Base-by-base conservation (phyloP, 2,797 vertebrate species). In the Hybognathus amarus region DNA sequence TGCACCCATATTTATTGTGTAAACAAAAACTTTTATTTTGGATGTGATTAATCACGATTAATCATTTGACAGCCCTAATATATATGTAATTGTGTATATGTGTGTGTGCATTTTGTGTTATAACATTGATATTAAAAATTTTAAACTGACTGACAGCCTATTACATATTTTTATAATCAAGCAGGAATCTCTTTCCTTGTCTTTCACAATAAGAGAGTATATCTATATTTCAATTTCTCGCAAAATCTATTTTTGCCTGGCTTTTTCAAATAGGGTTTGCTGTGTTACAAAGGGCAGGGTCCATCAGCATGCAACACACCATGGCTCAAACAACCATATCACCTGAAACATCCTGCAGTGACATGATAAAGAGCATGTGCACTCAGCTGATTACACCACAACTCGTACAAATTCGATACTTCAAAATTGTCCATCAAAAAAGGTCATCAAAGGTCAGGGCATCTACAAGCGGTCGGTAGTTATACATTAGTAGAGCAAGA, bases 331-430 rank as follows among this genome's bases (percentile, higher is more conserved):
- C 52, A 40, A 47, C 36, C 63, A 74, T 80, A 83, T 83, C 54
- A 42, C 61, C 66, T 63, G 22, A 71, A 83, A 83, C 82, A 70
- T 78, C 67, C 22, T 83, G 75, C 75, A 70, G 66, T 10, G 22
- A 1, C 27, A 47, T 7, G 66, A 78, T 83, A 78, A 78, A 63
- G 42, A 0, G 40, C 15, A 52, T 70, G 66, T 47, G 47, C 40
- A 45, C 40, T 78, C 40, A 22, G 54, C 82, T 78, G 82, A 83
- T 83, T 83, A 83, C 66, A 17, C 74, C 50, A 70, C 13, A 8
- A 11, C 50, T 33, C 8, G 6, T 12, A 42, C n/a, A 54, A 52
- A 68, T 10, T 20, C 47, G 52, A 71, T 22, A 71, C 22, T 13
- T 78, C 36, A 22, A 77, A 56, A 5, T 40, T 40, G 15, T 40